Percentiles rank a stretch among this genome's conserved stretches.
Conservation (phyloP, 2,888 invertebrate genomes). For the Ceramica pisi region DNA sequence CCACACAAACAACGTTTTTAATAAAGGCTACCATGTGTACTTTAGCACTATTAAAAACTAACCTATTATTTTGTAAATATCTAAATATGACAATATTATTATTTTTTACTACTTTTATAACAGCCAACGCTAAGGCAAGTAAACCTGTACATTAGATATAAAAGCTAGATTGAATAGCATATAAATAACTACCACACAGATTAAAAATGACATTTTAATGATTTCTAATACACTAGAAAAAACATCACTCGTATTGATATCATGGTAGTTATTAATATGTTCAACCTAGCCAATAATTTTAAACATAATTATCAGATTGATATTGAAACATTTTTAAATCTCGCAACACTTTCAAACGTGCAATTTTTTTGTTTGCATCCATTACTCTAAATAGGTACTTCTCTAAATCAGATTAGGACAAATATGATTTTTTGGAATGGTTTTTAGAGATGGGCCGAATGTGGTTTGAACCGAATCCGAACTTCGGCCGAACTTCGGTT, state of each 20-base stretch:
- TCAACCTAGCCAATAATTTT: conserved; percentile 20
- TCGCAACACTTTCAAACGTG: conserved; percentile 37
- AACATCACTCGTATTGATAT: neutral
- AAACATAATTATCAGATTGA: conserved; percentile 31
- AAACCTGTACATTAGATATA: conserved; percentile 77
- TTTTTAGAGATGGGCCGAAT: no score
- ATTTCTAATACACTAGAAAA: no score
- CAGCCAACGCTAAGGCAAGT: conserved; percentile 88
- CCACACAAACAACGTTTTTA: conserved; percentile 41
- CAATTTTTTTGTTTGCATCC: conserved; percentile 15
- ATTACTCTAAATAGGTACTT: conserved; percentile 5
- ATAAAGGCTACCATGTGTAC: conserved; percentile 59
- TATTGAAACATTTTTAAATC: conserved; percentile 29
- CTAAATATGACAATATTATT: conserved; percentile 66
- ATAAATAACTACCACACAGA: conserved; percentile 41
- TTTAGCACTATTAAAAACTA: conserved; percentile 57
- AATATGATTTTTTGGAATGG: conserved; percentile 46
- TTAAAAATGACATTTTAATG: neutral
- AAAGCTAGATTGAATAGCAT: conserved; percentile 43
- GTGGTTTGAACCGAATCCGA: no score
- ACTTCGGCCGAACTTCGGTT: no score
- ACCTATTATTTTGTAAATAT: conserved; percentile 63
- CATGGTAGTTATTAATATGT: conserved; percentile 25
- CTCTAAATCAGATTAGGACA: conserved; percentile 8
- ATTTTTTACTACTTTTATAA: conserved; percentile 73